Base-by-base conservation (phyloP, 1,140 invertebrate species). In the Vollenhovia emeryi region DNA sequence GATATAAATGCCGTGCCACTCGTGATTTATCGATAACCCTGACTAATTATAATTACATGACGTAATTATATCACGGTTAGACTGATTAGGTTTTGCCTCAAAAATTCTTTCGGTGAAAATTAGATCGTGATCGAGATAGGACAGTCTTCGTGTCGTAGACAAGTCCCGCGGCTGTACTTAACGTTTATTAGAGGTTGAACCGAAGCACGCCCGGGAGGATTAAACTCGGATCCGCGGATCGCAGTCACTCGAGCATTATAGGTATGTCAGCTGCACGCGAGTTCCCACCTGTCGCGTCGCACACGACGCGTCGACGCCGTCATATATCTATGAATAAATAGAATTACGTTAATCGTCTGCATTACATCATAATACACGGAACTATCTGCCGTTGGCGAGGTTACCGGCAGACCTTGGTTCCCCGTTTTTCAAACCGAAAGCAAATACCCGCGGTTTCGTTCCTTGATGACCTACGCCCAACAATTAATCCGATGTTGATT, bases 301-400 rank as follows among this genome's bases (percentile, higher is more conserved):
- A n/a, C 24, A 43, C 30, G 18, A 33, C 27, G 66, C 73, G 80
- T 73, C 57, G 40, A 33, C 3, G 36, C 57, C 36, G 73, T 68
- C 30, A 50, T 59, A 71, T 83, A 88, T 89, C 85, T 89, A 84
- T 73, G 87, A 88, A 91, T 92, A 90, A 92, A 91, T 90, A 90
- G 87, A 92, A 91, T 93, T 93, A 92, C 91, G 87, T 84, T 93
- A 93, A 93, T 93, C 89, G 87, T 66, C 75, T 30, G 78, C 55
- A 90, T 94, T 94, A 92, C 92, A 92, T 94, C 93, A 94, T 79
- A 91, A 86, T 87, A 89, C 87, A 87, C 89, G 90, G 89, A 93
- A 93, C 87, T 91, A 86, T 87, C 87, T 87, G 86, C 84, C 36
- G 36, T 60, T 60, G 86, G 75, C 85, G 87, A 91, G 85, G 91